Evolutionary conservation across 2,888 invertebrate genomes (phyloP).

Genomic region (Pyrgus malvae): DNA sequence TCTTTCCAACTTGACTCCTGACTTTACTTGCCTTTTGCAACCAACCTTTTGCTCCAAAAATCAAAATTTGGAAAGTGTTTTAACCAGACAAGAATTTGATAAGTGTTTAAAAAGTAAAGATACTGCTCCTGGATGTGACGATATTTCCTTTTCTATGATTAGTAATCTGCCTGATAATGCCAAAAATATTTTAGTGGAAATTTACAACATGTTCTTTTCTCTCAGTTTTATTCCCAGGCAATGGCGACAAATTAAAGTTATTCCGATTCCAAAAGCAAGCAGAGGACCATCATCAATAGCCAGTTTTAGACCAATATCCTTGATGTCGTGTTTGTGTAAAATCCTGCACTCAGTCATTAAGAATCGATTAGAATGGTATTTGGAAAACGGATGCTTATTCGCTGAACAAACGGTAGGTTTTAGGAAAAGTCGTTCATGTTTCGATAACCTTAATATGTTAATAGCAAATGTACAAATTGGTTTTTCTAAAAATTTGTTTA

Average conservation of each 20-base stretch:
- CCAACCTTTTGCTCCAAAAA: background rate
- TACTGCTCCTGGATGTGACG: background rate
- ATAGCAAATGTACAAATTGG: background rate
- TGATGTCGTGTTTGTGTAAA: background rate
- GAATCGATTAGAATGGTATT: background rate
- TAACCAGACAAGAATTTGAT: background rate
- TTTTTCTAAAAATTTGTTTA: background rate
- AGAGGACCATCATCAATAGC: background rate
- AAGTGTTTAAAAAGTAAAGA: slow-evolving; percentile 3
- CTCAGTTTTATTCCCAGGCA: background rate
- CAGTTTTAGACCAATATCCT: background rate
- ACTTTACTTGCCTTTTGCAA: background rate
- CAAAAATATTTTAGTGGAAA: background rate
- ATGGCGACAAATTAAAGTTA: background rate
- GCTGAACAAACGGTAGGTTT: background rate
- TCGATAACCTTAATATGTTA: background rate
- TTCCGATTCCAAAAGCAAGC: background rate
- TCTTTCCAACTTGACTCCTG: background rate
- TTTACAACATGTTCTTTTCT: background rate
- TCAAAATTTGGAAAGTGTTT: background rate
- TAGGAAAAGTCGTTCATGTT: background rate
- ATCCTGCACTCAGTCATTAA: background rate
- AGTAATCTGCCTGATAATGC: background rate
- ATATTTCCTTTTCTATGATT: slow-evolving; percentile 5
- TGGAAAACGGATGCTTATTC: background rate